Percentiles rank a stretch among this genome's conserved stretches.
phyloP scores from a whole-genome alignment of 2,797 vertebrate genomes.

The Antennarius maculatus region DNA sequence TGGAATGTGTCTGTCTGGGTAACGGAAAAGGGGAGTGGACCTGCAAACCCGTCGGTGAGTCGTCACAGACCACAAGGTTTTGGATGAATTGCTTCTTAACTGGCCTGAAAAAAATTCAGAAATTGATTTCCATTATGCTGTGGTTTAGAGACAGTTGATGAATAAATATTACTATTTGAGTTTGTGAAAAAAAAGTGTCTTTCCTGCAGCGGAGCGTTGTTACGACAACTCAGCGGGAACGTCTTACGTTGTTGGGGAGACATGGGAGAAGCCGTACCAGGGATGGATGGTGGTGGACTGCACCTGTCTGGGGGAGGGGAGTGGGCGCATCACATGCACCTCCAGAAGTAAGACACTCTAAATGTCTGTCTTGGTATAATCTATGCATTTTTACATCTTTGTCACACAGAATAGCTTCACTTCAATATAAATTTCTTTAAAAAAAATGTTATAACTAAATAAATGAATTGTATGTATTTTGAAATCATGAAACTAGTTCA shows the following conservation, averaged over 20 bases:
- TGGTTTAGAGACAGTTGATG: neutral
- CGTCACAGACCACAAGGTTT: slow-evolving; percentile 8
- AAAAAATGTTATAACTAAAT: neutral
- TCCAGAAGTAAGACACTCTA: slow-evolving; percentile 88
- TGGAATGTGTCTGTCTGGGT: slow-evolving; percentile 96
- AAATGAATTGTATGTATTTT: no score
- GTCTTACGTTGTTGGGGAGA: slow-evolving; percentile 92
- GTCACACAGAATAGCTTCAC: neutral
- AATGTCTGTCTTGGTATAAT: neutral
- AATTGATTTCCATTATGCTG: neutral
- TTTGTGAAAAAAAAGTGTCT: slow-evolving; percentile 1
- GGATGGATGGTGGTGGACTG: slow-evolving; percentile 99
- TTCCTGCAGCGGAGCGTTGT: slow-evolving; percentile 89
- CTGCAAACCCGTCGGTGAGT: slow-evolving; percentile 95
- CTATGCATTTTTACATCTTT: neutral
- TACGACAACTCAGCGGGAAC: slow-evolving; percentile 88
- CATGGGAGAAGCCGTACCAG: slow-evolving; percentile 96
- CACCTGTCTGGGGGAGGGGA: slow-evolving; percentile 96
- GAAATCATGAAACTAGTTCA: no score
- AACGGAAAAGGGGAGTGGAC: slow-evolving; percentile 99
- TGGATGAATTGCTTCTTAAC: neutral
- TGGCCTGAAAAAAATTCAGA: neutral
- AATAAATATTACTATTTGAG: no score
- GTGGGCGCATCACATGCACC: slow-evolving; percentile 93
- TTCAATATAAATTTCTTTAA: neutral